Evolutionary conservation across 1,140 invertebrate species (phyloP).

Genomic region (Drosophila elegans): DNA sequence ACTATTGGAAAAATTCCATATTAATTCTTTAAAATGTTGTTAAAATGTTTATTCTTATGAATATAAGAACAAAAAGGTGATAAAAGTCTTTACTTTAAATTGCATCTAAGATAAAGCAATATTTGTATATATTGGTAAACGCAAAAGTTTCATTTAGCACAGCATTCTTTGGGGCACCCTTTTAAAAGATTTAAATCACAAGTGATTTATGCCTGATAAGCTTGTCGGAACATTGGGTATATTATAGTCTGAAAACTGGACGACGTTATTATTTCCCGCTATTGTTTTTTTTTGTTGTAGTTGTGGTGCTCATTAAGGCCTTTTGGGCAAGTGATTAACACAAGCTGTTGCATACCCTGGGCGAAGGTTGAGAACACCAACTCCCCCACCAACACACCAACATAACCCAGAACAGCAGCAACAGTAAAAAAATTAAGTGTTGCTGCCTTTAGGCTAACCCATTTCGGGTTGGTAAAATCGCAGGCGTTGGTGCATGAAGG

Average conservation of each 20-base stretch:
- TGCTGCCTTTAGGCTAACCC: slow-evolving; percentile 34
- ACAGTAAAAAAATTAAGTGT: slow-evolving; percentile 41
- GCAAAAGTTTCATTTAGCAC: background rate
- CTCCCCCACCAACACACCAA: slow-evolving; percentile 1
- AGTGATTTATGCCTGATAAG: slow-evolving; percentile 7
- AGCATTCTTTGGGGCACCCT: background rate
- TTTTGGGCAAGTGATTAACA: slow-evolving; percentile 76
- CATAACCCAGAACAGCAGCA: slow-evolving; percentile 4
- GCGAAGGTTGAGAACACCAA: slow-evolving; percentile 21
- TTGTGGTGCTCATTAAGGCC: slow-evolving; percentile 72
- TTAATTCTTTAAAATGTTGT: too few relatives aligned
- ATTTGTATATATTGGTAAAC: too few relatives aligned
- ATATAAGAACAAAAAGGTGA: too few relatives aligned
- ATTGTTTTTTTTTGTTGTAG: slow-evolving; percentile 24
- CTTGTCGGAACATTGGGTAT: slow-evolving; percentile 13
- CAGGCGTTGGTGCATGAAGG: slow-evolving; percentile 26
- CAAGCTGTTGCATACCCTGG: slow-evolving; percentile 66
- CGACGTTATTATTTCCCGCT: background rate
- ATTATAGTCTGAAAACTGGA: slow-evolving; percentile 12
- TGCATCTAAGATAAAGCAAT: too few relatives aligned
- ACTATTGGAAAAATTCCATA: too few relatives aligned
- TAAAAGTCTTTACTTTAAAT: too few relatives aligned
- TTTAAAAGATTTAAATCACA: background rate
- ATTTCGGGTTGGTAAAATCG: slow-evolving; percentile 22
- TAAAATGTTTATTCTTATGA: too few relatives aligned